Base-by-base conservation (phyloP, 2,113 vertebrate genomes). In the Paraplagusia blochii region DNA sequence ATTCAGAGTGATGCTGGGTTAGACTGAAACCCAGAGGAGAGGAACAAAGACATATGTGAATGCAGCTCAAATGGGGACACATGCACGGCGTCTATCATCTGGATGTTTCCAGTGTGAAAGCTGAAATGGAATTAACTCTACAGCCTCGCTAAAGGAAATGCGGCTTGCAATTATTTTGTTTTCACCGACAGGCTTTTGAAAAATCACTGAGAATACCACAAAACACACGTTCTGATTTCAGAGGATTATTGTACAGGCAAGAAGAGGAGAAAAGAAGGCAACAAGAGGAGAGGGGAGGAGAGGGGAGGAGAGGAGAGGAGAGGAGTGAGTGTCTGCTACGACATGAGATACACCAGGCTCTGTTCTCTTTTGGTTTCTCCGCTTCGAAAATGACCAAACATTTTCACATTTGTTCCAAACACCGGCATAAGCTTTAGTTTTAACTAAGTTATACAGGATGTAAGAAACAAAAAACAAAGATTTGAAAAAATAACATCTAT, bases 1-100 rank as follows among this genome's bases (percentile, higher is more conserved):
- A 76, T 82, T 77, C 78, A 83, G 64, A 65, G 68, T 47, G 58
- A 74, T 59, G 62, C 72, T 43, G 65, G 62, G 42, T 58, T 73
- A 45, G 53, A 60, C 70, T 73, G 74, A 60, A 80, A 64, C 73
- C 76, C 69, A 72, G 19, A 58, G 56, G 66, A 68, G 79, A 56
- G 72, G 79, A 78, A 80, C 79, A 85, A 80, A 78, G 76, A 78
- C 54, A 67, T 63, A 60, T 79, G 29, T 81, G 76, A 83, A 79
- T 73, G 15, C 61, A 66, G 63, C 82, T 72, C 63, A 79, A 72
- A 79, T 63, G 68, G 76, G 61, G 72, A 80, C 72, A 66, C 69
- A 66, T 76, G 58, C 59, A 60, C 54, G 63, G 66, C 65, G 63
- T 64, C 60, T 77, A 42, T 74, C 49, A 57, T 35, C 7, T 55